Base-by-base conservation (phyloP, 2,888 invertebrate genomes). In the Agonopterix heracliana region DNA sequence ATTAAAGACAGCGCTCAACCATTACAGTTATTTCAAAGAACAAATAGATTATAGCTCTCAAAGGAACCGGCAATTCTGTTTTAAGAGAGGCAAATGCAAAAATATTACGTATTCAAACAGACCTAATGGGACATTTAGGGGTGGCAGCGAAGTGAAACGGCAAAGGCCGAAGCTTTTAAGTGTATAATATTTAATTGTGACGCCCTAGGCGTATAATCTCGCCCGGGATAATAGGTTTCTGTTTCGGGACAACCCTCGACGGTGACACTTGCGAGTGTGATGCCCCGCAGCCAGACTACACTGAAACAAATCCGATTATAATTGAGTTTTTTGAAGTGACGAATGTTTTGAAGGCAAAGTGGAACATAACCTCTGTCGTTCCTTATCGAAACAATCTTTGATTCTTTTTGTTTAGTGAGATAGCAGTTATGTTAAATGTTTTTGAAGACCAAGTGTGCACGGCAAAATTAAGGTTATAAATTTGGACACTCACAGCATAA, bases 161-260 rank as follows among this genome's bases (percentile, higher is more conserved):
- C 86, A 87, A 88, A 88, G 86, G 86, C 83, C 88, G 88, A 86
- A 86, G 89, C 89, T 88, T 88, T 88, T 88, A 88, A 88, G 86
- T 88, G 88, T 88, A 88, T 88, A 88, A 88, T 88, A 88, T 88
- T 88, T 88, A 89, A 89, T 89, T 89, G 89, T 89, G 79, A 87
- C 85, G 89, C 89, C 89, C 87, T 86, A 84, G 89, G 89, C 88
- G 89, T 77, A 89, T 89, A 89, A 89, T 89, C 89, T 87, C 88
- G 80, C 89, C 88, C 79, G 81, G 81, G 89, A 89, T 89, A 89
- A 89, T 89, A 89, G 89, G 88, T 89, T 89, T 89, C 89, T 87
- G 84, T 87, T 86, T 82, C 79, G 86, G 78, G 74, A 81, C 83
- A 86, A 83, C 88, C 86, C 88, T 83, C 85, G 63, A 71, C 68